Base-by-base conservation (phyloP, 2,888 invertebrate species). In the Microdon myrmicae region DNA sequence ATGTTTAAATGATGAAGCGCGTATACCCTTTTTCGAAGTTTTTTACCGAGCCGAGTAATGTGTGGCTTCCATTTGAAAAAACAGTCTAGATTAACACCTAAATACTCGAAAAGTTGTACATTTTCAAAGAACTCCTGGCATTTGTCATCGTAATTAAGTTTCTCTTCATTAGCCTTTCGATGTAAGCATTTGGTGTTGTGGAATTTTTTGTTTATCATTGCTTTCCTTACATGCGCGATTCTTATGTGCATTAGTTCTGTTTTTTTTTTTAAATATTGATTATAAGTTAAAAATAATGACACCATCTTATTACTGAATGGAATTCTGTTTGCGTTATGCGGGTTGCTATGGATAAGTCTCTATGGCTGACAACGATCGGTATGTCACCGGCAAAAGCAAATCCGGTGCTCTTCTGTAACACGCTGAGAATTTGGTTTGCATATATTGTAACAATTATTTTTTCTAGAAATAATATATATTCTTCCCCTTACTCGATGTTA, bases 191-290 rank as follows among this genome's bases (percentile, higher is more conserved):
- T 20, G 8, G 34, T 20, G 9, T 17, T 4, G 3, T 34, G 34
- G 19, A 20, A 10, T 7, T 35, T 35, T 22, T 13, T 22, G 1
- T 13, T 35, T 22, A 35, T 22, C 23, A 5, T 10, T 2, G 22
- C 14, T 35, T 35, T 34, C 10, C 7, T 3, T 22, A 35, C 13
- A 20, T 35, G 22, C n/a, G 35, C 2, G 2, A 20, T 9, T 20
- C 34, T 20, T 4, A 35, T 22, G 5, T 35, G 35, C 20, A 35
- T 35, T 4, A 35, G 9, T 22, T 20, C 23, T 16, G 17, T 35
- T 22, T 35, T 35, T 35, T 35, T 35, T 1, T n/a, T 7, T n/a
- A n/a, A n/a, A n/a, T n/a, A n/a, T n/a, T n/a, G n/a, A n/a, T n/a
- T n/a, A n/a, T n/a, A n/a, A n/a, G n/a, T n/a, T n/a, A n/a, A n/a